A percentile compares a stretch with the other conserved stretches of the same genome.
Evolutionary conservation across 2,113 vertebrate species (phyloP).

Genomic region (Pelvicachromis taeniatus): DNA sequence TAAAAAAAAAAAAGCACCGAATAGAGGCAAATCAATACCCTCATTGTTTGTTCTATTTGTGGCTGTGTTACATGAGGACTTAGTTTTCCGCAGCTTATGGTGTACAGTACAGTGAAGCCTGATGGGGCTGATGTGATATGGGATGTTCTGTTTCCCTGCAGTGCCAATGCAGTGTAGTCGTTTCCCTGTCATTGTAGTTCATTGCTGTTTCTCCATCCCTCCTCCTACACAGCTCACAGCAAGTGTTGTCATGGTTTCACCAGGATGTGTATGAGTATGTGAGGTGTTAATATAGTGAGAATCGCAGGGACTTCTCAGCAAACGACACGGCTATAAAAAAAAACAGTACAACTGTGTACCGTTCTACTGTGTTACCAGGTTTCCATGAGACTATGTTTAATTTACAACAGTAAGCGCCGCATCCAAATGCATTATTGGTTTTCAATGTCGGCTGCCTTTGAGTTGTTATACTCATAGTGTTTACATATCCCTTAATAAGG

Average conservation of each 20-base stretch:
- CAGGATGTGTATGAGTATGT: conserved; percentile 24
- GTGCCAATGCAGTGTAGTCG: conserved; percentile 39
- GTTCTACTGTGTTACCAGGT: not conserved
- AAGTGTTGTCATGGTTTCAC: conserved; percentile 57
- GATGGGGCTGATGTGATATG: conserved; percentile 4
- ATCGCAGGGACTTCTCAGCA: not conserved
- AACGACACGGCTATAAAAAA: not conserved
- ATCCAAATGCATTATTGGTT: not conserved
- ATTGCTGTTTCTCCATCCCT: not conserved
- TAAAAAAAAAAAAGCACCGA: not conserved
- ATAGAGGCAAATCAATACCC: conserved; percentile 33
- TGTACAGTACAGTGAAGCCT: not conserved
- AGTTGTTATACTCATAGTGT: not conserved
- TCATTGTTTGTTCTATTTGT: conserved; percentile 13
- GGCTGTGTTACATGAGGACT: conserved; percentile 17
- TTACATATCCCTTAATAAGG: not conserved
- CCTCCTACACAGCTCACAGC: conserved; percentile 28
- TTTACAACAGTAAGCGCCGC: not conserved
- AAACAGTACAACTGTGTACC: not conserved
- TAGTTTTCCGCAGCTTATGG: not conserved
- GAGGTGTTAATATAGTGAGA: conserved; percentile 16
- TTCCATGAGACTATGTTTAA: not conserved
- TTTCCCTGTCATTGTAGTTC: conserved; percentile 33
- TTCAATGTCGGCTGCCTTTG: not conserved
- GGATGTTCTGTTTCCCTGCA: conserved; percentile 14